A percentile compares a stretch with the other conserved stretches of the same genome.
phyloP scores from a whole-genome alignment of 2,888 invertebrate genomes.

The Baccha elongata region DNA sequence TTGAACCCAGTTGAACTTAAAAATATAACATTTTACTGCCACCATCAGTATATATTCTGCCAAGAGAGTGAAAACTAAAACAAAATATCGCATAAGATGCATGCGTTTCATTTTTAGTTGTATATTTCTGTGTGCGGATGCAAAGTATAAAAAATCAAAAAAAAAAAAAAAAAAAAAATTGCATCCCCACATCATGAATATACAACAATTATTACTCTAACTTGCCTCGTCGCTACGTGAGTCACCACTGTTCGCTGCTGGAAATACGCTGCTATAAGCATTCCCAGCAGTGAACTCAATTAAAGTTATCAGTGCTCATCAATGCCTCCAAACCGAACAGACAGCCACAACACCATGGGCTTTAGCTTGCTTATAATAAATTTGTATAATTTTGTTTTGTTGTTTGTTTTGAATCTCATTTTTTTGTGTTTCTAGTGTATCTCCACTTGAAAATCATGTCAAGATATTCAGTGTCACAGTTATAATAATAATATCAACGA shows the following conservation, averaged over 20 bases:
- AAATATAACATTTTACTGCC: constrained; percentile 42
- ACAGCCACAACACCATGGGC: constrained; percentile 48
- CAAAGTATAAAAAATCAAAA: not conserved
- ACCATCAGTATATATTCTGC: not conserved
- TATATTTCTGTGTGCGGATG: constrained; percentile 31
- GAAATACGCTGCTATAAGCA: constrained; percentile 33
- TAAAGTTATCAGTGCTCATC: constrained; percentile 70
- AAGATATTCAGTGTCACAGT: constrained; percentile 41
- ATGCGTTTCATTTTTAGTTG: constrained; percentile 5
- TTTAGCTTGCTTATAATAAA: constrained; percentile 44
- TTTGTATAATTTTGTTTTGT: constrained; percentile 1
- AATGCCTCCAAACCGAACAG: constrained; percentile 48
- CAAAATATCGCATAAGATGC: constrained; percentile 21
- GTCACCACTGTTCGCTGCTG: constrained; percentile 41
- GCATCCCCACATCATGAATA: constrained; percentile 40
- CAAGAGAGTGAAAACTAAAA: constrained; percentile 16
- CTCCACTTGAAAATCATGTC: constrained; percentile 60
- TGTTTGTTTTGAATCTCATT: constrained; percentile 50
- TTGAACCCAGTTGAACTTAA: constrained; percentile 59
- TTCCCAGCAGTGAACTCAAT: constrained; percentile 65
- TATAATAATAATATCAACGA: constrained; percentile 7
- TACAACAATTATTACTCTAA: constrained; percentile 16
- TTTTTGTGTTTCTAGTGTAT: constrained; percentile 17
- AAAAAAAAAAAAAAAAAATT: constrained; percentile 45
- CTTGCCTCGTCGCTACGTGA: constrained; percentile 5